Conservation (phyloP, 2,113 vertebrate genomes). For the Agelaius tricolor region DNA sequence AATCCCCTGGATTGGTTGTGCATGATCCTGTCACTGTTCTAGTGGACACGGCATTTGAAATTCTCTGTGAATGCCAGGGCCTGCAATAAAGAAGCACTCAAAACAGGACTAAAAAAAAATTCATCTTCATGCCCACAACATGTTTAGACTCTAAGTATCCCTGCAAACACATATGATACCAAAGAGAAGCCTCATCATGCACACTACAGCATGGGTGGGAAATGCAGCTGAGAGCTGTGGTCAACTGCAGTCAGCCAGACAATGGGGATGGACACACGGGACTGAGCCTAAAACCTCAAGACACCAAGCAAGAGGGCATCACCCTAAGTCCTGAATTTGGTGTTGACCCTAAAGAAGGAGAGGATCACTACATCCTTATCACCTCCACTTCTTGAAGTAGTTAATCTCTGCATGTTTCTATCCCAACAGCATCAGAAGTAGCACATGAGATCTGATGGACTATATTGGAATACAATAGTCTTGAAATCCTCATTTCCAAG, state of each 20-base stretch:
- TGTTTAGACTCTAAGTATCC: neutral
- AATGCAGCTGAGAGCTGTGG: neutral
- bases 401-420: neutral
- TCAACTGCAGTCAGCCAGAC: neutral
- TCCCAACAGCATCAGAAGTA: neutral
- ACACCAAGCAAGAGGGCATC: neutral
- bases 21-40: neutral
- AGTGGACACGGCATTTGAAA: neutral
- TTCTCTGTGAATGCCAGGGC: neutral
- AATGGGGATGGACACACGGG: fast-evolving
- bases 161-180: neutral
- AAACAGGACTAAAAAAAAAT: neutral
- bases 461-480: neutral
- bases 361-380: neutral
- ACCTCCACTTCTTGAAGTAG: neutral
- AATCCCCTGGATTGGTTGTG: neutral
- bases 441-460: neutral
- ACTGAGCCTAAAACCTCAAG: neutral
- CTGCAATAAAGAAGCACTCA: neutral
- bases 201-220: neutral
- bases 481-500: neutral
- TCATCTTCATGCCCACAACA: neutral
- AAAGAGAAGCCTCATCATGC: neutral
- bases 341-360: neutral
- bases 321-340: neutral